A percentile compares a stretch with the other conserved stretches of the same genome.
These are phyloP conservation scores for Drosophila nigromelanica DNA, from an alignment of 1,140 invertebrate genomes.

Conservation along the genomic window DNA sequence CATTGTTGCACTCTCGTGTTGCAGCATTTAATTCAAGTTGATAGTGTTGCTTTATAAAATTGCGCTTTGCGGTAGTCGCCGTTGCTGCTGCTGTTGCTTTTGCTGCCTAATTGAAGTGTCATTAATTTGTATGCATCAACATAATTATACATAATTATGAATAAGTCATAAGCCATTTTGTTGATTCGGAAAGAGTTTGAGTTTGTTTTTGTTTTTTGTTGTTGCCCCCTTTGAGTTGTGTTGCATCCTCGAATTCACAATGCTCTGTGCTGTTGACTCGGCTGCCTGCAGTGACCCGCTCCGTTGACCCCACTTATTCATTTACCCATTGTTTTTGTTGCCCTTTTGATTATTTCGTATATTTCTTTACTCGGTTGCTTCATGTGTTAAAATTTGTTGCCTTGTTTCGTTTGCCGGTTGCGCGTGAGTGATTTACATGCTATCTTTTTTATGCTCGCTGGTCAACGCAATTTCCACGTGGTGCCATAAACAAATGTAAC, in stretches of 20 bases:
- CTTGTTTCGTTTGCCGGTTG: conserved; percentile 30
- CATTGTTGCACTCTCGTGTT: conserved; percentile 10
- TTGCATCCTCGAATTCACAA: conserved; percentile 2
- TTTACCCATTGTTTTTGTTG: conserved; percentile 21
- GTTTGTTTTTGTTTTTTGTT: neutral
- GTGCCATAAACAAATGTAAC: neutral
- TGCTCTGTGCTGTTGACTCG: neutral
- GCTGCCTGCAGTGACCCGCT: conserved; percentile 58
- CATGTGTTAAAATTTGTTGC: conserved; percentile 33
- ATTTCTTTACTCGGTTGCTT: neutral
- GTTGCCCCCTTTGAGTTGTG: neutral
- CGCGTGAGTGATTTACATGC: conserved; percentile 64
- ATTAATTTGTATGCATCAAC: conserved; percentile 80
- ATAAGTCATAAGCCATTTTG: conserved; percentile 60
- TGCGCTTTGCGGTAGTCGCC: conserved; percentile 40
- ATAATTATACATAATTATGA: conserved; percentile 75
- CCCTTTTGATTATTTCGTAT: conserved; percentile 7
- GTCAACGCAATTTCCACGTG: conserved; percentile 28
- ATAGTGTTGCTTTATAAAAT: conserved; percentile 31
- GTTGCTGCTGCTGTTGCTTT: conserved; percentile 32
- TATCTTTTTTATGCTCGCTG: conserved; percentile 10
- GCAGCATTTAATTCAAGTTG: conserved; percentile 41
- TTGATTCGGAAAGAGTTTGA: conserved; percentile 46
- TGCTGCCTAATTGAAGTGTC: conserved; percentile 68
- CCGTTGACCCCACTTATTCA: conserved; percentile 61